phyloP scores from a whole-genome alignment of 2,888 invertebrate species.

The Laspeyria flexula region DNA sequence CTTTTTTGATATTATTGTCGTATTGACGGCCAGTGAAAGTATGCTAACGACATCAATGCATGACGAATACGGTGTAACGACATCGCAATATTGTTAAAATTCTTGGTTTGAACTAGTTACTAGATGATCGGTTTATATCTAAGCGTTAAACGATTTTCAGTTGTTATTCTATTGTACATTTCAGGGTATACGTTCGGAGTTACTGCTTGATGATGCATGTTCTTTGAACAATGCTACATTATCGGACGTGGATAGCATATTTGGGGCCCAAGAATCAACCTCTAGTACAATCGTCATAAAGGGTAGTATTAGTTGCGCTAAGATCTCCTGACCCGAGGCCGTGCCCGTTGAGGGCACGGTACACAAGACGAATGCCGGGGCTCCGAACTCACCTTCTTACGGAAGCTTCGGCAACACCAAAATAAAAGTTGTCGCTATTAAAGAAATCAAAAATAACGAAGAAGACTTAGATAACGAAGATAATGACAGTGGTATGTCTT shows the following conservation, averaged over 20 bases:
- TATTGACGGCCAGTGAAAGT: no score
- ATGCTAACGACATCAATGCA: no score
- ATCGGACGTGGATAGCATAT: constrained; percentile 70
- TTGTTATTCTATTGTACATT: constrained; percentile 45
- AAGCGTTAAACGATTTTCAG: no score
- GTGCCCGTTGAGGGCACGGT: constrained; percentile 77
- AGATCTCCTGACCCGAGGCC: constrained; percentile 80
- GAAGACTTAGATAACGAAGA: constrained; percentile 44
- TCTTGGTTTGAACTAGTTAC: no score
- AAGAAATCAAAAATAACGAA: constrained; percentile 44
- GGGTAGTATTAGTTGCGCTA: constrained; percentile 61
- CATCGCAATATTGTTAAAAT: no score
- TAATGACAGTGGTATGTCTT: constrained; percentile 80
- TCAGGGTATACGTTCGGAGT: constrained; percentile 75
- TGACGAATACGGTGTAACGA: no score
- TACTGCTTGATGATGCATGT: constrained; percentile 73
- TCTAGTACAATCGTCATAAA: constrained; percentile 73
- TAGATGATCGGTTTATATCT: no score
- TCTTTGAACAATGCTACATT: constrained; percentile 69
- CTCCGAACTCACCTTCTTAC: constrained; percentile 59
- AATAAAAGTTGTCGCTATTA: constrained; percentile 48
- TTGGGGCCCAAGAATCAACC: constrained; percentile 64
- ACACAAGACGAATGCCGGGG: constrained; percentile 46
- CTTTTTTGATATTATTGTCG: no score
- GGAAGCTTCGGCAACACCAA: constrained; percentile 76